Conservation (phyloP, 2,888 invertebrate species). For the Amphipyra tragopoginis region DNA sequence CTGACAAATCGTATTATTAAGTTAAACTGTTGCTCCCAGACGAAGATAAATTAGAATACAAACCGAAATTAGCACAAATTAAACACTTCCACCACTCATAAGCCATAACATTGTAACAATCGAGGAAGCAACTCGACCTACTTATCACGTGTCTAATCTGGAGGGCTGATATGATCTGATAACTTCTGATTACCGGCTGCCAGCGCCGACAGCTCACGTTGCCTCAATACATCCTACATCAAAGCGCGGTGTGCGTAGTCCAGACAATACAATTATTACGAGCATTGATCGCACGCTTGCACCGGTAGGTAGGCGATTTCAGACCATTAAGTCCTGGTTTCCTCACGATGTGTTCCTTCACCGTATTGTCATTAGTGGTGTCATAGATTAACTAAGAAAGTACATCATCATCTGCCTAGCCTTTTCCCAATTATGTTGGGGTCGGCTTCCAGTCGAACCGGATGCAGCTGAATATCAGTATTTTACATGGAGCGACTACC, state of each 20-base stretch:
- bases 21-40: not conserved
- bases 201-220: constrained; percentile 8
- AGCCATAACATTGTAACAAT: constrained; percentile 2
- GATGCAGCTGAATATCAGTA: no score
- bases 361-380: no score
- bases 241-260: not conserved
- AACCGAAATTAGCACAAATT: constrained; percentile 3
- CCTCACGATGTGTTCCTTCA: no score
- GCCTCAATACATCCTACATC: not conserved
- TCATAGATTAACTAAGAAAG: no score
- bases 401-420: no score
- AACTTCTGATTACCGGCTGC: constrained; percentile 8
- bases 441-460: no score
- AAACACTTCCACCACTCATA: not conserved
- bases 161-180: constrained; percentile 16
- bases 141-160: constrained; percentile 11
- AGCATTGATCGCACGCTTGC: no score
- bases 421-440: no score
- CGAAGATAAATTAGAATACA: not conserved
- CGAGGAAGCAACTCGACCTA: constrained; percentile 12
- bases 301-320: no score
- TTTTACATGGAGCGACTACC: no score
- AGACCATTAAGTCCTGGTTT: no score
- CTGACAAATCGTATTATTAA: not conserved
- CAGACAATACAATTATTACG: constrained; percentile 2